Percentiles rank a stretch among this genome's conserved stretches.
Conservation (phyloP, 2,113 vertebrate genomes). For the Percopsis transmontana region DNA sequence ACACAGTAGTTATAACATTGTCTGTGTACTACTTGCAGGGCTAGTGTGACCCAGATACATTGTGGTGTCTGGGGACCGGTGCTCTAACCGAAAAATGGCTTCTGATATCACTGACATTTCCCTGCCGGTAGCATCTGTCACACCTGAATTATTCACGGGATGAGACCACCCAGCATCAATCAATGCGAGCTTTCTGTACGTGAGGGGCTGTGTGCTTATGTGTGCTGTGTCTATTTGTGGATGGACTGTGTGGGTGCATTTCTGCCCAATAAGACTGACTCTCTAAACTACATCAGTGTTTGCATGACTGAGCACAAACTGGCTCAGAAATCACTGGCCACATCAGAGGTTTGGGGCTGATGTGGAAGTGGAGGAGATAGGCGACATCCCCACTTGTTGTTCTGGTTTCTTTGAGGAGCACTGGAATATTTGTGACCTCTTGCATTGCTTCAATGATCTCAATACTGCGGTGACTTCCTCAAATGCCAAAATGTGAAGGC, state of each 20-base stretch:
- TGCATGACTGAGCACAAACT: constrained; percentile 41
- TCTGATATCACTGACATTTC: constrained; percentile 70
- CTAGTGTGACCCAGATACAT: constrained; percentile 71
- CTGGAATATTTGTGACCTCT: constrained; percentile 31
- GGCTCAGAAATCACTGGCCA: constrained; percentile 23
- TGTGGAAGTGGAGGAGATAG: constrained; percentile 8
- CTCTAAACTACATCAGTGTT: constrained; percentile 19
- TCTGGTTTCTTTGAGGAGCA: constrained; percentile 16
- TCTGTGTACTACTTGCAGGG: constrained; percentile 52
- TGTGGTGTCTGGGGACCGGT: constrained; percentile 54
- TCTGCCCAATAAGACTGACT: not conserved
- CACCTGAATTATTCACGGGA: constrained; percentile 75
- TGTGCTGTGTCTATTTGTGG: constrained; percentile 21
- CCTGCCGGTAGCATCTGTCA: constrained; percentile 66
- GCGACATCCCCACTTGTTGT: constrained; percentile 24
- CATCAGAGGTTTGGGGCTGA: constrained; percentile 30
- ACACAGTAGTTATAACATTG: constrained; percentile 53
- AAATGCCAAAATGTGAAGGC: constrained; percentile 16
- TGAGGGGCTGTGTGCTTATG: constrained; percentile 31
- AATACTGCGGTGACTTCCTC: constrained; percentile 28
- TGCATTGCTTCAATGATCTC: constrained; percentile 35
- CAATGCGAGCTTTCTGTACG: constrained; percentile 46
- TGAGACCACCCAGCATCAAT: constrained; percentile 62
- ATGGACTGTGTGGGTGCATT: not conserved
- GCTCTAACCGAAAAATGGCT: constrained; percentile 53